Percentiles rank a stretch among this genome's conserved stretches.
phyloP scores from a whole-genome alignment of 2,113 vertebrate species.

The Centropristis striata region DNA sequence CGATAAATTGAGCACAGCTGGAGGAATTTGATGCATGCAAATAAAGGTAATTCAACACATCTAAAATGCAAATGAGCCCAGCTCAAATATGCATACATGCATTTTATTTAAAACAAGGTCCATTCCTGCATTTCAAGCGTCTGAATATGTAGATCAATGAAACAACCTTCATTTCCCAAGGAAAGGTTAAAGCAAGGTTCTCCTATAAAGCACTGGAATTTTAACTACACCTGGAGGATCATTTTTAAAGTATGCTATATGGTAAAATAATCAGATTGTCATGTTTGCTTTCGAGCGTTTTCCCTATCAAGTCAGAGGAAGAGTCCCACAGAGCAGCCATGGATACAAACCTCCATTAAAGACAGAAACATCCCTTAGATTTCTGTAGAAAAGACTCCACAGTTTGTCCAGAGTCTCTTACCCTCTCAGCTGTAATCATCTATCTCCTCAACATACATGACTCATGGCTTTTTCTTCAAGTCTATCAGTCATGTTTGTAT shows the following conservation, averaged over 20 bases:
- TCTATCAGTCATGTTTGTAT: neutral
- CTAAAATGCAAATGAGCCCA: constrained; percentile 59
- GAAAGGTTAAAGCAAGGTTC: constrained; percentile 41
- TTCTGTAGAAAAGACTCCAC: neutral
- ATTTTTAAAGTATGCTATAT: neutral
- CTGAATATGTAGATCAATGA: constrained; percentile 53
- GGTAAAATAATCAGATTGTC: constrained; percentile 7
- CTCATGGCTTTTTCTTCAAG: constrained; percentile 12
- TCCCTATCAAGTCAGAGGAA: constrained; percentile 7
- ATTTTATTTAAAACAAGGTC: constrained; percentile 52
- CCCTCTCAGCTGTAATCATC: neutral
- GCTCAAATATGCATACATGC: constrained; percentile 31
- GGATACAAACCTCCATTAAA: constrained; percentile 20
- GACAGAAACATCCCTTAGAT: constrained; percentile 12
- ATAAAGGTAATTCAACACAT: constrained; percentile 66
- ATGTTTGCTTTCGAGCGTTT: neutral
- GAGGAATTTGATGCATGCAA: constrained; percentile 61
- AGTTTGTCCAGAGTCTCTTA: neutral
- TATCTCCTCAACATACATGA: neutral
- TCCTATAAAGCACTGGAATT: constrained; percentile 18
- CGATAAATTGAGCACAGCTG: constrained; percentile 68
- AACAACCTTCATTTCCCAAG: constrained; percentile 27
- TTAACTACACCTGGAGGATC: constrained; percentile 30
- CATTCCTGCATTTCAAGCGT: constrained; percentile 25
- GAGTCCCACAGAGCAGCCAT: neutral